A percentile compares a stretch with the other conserved stretches of the same genome.
These are phyloP conservation scores for Spilosoma lubricipeda DNA, from an alignment of 2,888 invertebrate species.

Conservation along the genomic window DNA sequence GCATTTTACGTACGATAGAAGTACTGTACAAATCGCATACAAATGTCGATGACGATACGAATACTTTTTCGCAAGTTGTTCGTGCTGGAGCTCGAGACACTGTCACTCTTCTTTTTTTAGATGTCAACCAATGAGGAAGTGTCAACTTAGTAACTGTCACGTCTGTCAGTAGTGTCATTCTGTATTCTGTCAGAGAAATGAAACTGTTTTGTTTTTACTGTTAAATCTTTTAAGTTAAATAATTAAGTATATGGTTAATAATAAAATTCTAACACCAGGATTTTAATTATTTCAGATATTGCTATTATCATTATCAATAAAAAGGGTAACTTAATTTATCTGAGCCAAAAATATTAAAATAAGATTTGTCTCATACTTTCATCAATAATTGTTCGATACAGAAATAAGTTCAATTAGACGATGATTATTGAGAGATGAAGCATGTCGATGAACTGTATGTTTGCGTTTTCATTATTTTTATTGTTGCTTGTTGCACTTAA, in stretches of 20 bases:
- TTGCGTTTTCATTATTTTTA: constrained; percentile 77
- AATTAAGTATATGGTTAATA: neutral
- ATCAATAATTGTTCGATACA: neutral
- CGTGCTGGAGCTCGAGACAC: too few species aligned
- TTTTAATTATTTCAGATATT: neutral
- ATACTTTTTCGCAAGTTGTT: too few species aligned
- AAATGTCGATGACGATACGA: neutral
- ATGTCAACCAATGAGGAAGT: too few species aligned
- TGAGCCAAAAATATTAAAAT: constrained; percentile 35
- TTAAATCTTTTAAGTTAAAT: neutral
- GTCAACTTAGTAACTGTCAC: neutral
- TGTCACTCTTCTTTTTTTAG: too few species aligned
- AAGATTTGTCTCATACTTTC: constrained; percentile 8
- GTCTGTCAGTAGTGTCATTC: neutral
- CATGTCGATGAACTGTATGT: constrained; percentile 82
- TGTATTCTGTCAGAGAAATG: too few species aligned
- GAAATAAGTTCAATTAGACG: neutral
- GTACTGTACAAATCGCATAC: too few species aligned
- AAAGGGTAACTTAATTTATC: constrained; percentile 28
- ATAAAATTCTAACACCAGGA: neutral
- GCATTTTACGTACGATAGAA: too few species aligned
- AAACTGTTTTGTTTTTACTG: neutral
- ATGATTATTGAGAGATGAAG: constrained; percentile 39
- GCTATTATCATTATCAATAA: constrained; percentile 15
- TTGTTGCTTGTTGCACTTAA: constrained; percentile 76